phyloP scores from a whole-genome alignment of 2,113 vertebrate genomes.

The Hemiscyllium ocellatum region DNA sequence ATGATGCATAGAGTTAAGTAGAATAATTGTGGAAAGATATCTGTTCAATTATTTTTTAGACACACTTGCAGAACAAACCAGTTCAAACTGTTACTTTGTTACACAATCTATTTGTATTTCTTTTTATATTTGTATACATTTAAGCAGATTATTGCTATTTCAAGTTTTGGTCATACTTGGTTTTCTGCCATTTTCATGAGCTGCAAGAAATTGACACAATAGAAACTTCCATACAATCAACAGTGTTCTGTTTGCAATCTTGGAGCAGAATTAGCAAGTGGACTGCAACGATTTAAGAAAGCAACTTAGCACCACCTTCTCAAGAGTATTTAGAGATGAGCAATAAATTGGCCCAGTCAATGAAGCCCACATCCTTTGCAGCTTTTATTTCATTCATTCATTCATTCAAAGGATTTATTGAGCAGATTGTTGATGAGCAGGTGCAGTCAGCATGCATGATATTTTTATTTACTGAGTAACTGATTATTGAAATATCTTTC shows the following conservation, averaged over 20 bases:
- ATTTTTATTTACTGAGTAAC: not conserved
- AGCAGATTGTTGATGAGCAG: not conserved
- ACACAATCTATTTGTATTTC: not conserved
- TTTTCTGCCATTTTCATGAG: not conserved
- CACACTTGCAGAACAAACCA: not conserved
- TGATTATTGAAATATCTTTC: not conserved
- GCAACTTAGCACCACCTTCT: too few relatives aligned
- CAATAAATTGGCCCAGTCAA: too few relatives aligned
- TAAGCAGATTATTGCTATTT: not conserved
- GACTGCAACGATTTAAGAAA: too few relatives aligned
- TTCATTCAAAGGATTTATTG: not conserved
- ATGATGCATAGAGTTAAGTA: not conserved
- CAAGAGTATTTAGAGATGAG: too few relatives aligned
- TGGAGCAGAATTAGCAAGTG: not conserved
- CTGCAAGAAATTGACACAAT: not conserved
- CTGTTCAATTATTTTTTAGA: not conserved
- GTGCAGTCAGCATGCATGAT: not conserved
- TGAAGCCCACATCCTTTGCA: too few relatives aligned
- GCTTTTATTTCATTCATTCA: too few relatives aligned
- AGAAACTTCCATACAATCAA: not conserved
- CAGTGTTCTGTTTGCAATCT: not conserved
- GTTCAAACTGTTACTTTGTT: not conserved
- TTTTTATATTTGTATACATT: not conserved
- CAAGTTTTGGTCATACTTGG: not conserved
- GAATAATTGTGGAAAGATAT: too few relatives aligned